These are phyloP conservation scores for Zootoca vivipara DNA, from an alignment of 2,113 vertebrate species.

Conservation along the genomic window DNA sequence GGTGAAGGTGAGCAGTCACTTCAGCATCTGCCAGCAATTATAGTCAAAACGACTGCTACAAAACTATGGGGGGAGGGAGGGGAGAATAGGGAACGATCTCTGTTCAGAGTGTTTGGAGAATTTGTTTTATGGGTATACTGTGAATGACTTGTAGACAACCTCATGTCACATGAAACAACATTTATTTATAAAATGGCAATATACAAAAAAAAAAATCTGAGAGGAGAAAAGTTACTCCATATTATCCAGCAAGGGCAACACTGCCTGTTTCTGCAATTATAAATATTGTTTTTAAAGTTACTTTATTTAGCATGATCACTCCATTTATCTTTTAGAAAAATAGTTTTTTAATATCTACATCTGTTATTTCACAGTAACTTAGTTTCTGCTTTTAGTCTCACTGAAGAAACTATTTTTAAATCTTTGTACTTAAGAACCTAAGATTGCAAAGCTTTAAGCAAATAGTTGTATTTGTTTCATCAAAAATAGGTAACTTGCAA, in stretches of 20 bases:
- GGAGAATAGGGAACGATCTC: constrained; percentile 1
- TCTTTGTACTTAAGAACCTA: constrained; percentile 36
- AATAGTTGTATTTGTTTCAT: constrained; percentile 33
- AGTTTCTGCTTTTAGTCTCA: constrained; percentile 68
- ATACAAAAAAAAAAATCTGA: constrained; percentile 61
- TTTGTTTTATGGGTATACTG: constrained; percentile 42
- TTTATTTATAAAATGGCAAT: constrained; percentile 33
- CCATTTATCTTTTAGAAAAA: constrained; percentile 65
- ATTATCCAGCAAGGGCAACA: constrained; percentile 38
- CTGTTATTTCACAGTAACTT: constrained; percentile 57
- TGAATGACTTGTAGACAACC: constrained; percentile 44
- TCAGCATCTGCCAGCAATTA: constrained; percentile 53
- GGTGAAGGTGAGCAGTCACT: constrained; percentile 59
- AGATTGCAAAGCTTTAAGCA: constrained; percentile 51
- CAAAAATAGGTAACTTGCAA: constrained; percentile 15
- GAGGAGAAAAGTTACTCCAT: constrained; percentile 30
- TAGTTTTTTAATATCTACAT: constrained; percentile 63
- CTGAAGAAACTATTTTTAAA: constrained; percentile 33
- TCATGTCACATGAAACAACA: constrained; percentile 37
- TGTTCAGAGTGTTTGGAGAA: constrained; percentile 13
- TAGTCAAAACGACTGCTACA: constrained; percentile 22
- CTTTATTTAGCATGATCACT: constrained; percentile 63
- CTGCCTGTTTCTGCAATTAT: constrained; percentile 58
- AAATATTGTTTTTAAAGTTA: constrained; percentile 47
- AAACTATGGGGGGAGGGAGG: background rate